Base-by-base conservation (phyloP, 2,797 vertebrate species). In the Dendrocincla fuliginosa region DNA sequence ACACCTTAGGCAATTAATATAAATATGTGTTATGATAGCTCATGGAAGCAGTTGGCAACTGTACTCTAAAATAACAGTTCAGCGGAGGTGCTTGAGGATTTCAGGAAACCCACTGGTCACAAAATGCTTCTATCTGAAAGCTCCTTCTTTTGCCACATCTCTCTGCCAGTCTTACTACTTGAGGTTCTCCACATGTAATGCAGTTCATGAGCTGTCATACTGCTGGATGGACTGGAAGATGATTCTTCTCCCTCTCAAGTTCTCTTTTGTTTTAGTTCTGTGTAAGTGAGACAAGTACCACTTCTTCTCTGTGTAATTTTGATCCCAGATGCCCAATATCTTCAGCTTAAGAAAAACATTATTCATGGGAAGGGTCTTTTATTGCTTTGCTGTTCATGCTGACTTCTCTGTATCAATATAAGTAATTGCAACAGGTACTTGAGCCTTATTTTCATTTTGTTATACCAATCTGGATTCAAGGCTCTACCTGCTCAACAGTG, bases 1-100 rank as follows among this genome's bases (percentile, higher is more conserved):
- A 84, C 80, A 87, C 77, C 50, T 93, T 87, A 84, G 73, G 82
- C 41, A 88, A 94, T 81, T 95, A 96, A 88, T 94, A 88, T 81
- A 76, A 59, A 63, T 89, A 87, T 19, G 37, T 91, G 94, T 47
- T 91, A 69, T 91, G 64, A 92, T 82, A 87, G 89, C 76, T 93
- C 32, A 23, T 53, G 46, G 60, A 95, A 90, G 65, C 4, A 8
- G 57, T 28, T 94, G 65, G 87, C 73, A 93, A 89, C 52, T 84
- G 76, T n/a, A 61, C 25, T 16, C 61, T 78, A 86, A 96, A 95
- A 89, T 74, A 95, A 55, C 20, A 41, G 28, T 59, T 85, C 83
- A 80, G 15, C 42, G 56, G 57, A 91, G 57, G 81, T 65, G 25
- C 49, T 91, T 17, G 70, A 75, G 39, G 69, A 57, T 53, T 73